Base-by-base conservation (phyloP, 1,140 invertebrate genomes). In the Drosophila busckii region DNA sequence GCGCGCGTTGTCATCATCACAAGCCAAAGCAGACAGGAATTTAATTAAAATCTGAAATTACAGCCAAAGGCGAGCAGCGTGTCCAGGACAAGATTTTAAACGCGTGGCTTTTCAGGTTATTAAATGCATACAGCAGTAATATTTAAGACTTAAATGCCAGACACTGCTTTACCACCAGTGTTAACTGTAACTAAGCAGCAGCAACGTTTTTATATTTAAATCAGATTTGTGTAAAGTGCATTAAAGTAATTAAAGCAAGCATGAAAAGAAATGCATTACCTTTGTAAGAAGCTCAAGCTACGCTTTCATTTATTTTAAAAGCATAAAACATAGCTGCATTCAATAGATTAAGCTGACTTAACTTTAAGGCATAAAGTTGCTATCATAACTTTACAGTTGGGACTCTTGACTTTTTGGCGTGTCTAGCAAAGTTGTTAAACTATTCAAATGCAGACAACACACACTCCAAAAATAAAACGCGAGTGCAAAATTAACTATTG, bases 11-110 rank as follows among this genome's bases (percentile, higher is more conserved):
- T 26, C 28, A 50, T 46, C 37, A 48, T 52, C 41, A 54, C 42
- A 50, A 49, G 54, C 53, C 45, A 63, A 48, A 50, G 53, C 71
- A 56, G 67, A 71, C 64, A 80, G 56, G 65, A 82, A 82, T 82
- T 82, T 82, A 82, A 82, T 82, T 82, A 82, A 82, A 82, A 82
- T 82, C 52, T 75, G 61, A 67, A 82, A 82, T 70, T 67, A 82
- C 65, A 59, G 75, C 75, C 65, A 59, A 59, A 35, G 69, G 75
- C 73, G 46, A 59, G 42, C 26, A 60, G 29, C 53, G 67, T 61
- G 28, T 40, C 48, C 45, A 59, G 56, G 58, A 53, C 49, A 45
- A 44, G 41, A 55, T 76, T 76, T 76, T 75, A 76, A 71, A 70
- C 34, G 65, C 23, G 49, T 52, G 42, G 28, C 40, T 54, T 46